Conservation (phyloP, 2,797 vertebrate genomes). For the Phataginus tetradactyla region DNA sequence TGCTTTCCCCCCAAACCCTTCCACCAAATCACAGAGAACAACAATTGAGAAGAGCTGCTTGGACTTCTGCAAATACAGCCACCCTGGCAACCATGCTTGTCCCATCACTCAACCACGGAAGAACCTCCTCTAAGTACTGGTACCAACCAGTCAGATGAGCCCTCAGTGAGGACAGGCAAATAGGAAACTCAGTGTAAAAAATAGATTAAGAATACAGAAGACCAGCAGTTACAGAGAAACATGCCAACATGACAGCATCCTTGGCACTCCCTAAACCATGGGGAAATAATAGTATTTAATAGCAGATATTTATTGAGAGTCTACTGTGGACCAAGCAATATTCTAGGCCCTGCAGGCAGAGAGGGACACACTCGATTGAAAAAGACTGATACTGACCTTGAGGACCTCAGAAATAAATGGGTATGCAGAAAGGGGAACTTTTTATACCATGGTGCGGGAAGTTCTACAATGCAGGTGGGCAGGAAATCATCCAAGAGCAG, state of each 20-base stretch:
- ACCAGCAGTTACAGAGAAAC: background rate
- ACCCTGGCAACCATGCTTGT: background rate
- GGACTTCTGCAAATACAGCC: background rate
- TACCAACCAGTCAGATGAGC: background rate
- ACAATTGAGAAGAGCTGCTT: background rate
- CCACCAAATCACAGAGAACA: background rate
- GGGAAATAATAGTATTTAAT: background rate
- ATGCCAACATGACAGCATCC: background rate
- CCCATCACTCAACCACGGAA: background rate
- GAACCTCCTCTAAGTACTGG: background rate
- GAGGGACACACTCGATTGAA: background rate
- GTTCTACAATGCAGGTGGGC: background rate
- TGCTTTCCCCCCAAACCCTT: background rate
- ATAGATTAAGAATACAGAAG: background rate
- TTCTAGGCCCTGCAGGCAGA: background rate
- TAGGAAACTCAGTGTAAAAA: background rate
- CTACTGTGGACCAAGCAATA: background rate
- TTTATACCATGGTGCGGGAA: accelerated
- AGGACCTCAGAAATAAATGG: background rate
- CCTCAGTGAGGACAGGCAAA: background rate
- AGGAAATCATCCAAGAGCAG: background rate
- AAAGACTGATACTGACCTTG: background rate
- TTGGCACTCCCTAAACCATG: background rate
- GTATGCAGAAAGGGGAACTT: background rate
- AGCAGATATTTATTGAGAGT: background rate